Conservation (phyloP, 2,797 vertebrate genomes). For the Anguilla marmorata region DNA sequence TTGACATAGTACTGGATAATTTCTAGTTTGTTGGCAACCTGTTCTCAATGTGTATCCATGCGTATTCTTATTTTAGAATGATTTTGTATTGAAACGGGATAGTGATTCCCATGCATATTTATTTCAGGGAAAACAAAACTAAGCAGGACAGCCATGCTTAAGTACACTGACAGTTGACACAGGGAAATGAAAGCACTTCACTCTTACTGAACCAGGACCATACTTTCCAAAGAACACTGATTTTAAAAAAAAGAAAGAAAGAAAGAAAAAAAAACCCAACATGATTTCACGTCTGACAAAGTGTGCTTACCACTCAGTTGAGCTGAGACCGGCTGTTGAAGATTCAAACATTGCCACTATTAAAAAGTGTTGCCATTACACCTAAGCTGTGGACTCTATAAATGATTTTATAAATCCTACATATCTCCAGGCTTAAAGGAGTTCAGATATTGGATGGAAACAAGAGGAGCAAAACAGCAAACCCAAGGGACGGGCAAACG, state of each 20-base stretch:
- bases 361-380: background rate
- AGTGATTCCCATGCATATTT: background rate
- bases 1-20: background rate
- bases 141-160: background rate
- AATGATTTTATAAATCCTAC: background rate
- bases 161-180: background rate
- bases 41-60: background rate
- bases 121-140: background rate
- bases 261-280: background rate
- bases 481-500: background rate
- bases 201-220: background rate
- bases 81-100: conserved; percentile 49
- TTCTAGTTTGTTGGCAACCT: background rate
- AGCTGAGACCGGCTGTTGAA: background rate
- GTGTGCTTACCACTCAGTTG: background rate
- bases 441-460: background rate
- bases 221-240: background rate
- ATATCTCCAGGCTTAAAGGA: background rate
- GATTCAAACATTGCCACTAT: background rate
- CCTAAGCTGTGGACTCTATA: background rate
- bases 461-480: background rate
- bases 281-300: background rate
- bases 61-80: conserved; percentile 64
- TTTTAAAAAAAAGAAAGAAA: background rate
- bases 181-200: background rate